Conservation (phyloP, 2,113 vertebrate genomes). For the Saguinus imperator region DNA sequence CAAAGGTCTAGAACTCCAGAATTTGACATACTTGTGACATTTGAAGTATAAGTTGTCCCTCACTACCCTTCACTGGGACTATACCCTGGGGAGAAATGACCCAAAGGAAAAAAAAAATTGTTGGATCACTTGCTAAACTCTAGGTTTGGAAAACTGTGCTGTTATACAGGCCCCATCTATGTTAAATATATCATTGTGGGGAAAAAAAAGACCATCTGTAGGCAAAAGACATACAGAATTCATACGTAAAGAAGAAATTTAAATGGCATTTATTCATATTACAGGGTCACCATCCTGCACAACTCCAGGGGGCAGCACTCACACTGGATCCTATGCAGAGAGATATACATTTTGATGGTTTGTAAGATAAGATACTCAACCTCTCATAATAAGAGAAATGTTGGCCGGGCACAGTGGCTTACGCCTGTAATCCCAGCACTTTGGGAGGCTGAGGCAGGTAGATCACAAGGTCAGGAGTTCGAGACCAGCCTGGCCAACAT, state of each 20-base stretch:
- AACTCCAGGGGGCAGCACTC: background rate
- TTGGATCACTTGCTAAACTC: background rate
- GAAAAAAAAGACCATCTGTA: background rate
- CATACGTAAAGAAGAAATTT: background rate
- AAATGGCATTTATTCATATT: background rate
- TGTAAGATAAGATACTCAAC: background rate
- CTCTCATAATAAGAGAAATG: background rate
- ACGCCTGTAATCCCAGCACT: too few relatives aligned
- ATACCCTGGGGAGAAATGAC: background rate
- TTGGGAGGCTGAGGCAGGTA: too few relatives aligned
- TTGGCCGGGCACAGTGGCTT: too few relatives aligned
- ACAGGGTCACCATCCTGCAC: too few relatives aligned
- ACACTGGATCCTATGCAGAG: background rate
- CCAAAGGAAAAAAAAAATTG: background rate
- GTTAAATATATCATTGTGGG: background rate
- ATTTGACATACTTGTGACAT: background rate
- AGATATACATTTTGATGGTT: background rate
- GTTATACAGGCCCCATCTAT: background rate
- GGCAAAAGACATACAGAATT: background rate
- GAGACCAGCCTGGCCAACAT: too few relatives aligned
- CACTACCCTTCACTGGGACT: background rate
- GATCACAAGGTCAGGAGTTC: too few relatives aligned
- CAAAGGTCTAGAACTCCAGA: background rate
- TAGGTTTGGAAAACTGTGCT: constrained; percentile 12
- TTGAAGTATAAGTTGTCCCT: background rate